These are phyloP conservation scores for Eclectus roratus DNA, from an alignment of 2,113 vertebrate species.

Conservation along the genomic window DNA sequence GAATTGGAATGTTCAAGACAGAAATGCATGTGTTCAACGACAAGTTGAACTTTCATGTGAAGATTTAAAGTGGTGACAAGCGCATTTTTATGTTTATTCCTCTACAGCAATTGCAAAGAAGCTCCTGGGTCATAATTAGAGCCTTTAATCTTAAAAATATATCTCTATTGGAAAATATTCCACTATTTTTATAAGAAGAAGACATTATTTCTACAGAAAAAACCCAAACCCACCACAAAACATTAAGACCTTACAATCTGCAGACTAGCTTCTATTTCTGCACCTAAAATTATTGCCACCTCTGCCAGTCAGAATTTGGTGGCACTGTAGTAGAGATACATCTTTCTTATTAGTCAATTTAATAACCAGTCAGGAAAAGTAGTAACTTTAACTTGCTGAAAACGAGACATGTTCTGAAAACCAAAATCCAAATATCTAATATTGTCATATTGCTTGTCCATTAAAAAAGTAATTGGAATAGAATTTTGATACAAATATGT, in stretches of 20 bases:
- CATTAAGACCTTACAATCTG: not conserved
- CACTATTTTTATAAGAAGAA: not conserved
- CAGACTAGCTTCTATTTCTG: not conserved
- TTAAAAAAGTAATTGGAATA: not conserved
- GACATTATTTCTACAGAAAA: not conserved
- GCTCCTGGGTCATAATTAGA: not conserved
- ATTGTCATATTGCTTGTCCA: not conserved
- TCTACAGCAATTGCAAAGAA: not conserved
- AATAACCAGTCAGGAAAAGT: not conserved
- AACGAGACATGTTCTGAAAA: not conserved
- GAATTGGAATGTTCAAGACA: not conserved
- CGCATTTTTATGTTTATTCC: not conserved
- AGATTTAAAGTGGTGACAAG: not conserved
- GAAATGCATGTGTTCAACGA: not conserved
- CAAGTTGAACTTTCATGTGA: not conserved
- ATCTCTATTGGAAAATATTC: not conserved
- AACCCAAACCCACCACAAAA: fast-evolving
- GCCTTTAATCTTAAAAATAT: not conserved
- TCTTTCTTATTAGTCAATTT: not conserved
- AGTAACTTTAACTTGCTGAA: not conserved
- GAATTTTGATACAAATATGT: not conserved
- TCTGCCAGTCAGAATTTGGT: not conserved
- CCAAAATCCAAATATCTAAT: not conserved
- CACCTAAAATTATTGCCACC: not conserved
- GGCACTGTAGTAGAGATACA: fast-evolving